Conservation (phyloP, 2,797 vertebrate genomes). For the Acestrorhynchus altus region DNA sequence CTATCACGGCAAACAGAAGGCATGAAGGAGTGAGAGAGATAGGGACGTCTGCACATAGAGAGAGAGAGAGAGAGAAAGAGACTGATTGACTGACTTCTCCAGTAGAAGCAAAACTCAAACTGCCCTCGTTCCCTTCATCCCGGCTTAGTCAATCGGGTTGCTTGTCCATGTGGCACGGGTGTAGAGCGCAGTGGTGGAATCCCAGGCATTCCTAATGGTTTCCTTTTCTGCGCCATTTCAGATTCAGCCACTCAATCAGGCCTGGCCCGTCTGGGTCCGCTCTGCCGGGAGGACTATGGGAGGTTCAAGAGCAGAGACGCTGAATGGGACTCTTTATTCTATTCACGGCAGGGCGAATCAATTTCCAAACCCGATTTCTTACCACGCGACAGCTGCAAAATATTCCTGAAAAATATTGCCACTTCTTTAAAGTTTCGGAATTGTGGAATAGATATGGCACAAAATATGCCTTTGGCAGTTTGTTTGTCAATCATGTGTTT, state of each 20-base stretch:
- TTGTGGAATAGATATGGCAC: constrained; percentile 6
- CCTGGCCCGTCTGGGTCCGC: constrained; percentile 30
- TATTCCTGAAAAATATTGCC: not conserved
- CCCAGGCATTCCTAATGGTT: constrained; percentile 46
- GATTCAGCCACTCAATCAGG: constrained; percentile 46
- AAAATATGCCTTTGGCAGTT: constrained; percentile 13
- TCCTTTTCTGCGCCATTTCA: constrained; percentile 57
- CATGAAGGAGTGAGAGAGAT: not conserved
- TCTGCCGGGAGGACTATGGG: constrained; percentile 11
- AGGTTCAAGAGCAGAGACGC: constrained; percentile 3
- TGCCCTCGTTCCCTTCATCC: constrained; percentile 13
- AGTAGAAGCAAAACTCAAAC: constrained; percentile 12
- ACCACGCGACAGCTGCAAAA: not conserved
- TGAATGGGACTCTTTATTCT: constrained; percentile 39
- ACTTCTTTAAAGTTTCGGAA: constrained; percentile 14
- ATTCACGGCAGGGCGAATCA: constrained; percentile 31
- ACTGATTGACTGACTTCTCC: not conserved
- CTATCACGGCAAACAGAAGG: not conserved
- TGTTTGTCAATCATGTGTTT: constrained; percentile 44
- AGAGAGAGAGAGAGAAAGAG: not conserved
- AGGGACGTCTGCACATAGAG: not conserved
- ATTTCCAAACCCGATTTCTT: constrained; percentile 38
- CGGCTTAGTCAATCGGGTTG: constrained; percentile 29
- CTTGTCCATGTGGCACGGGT: constrained; percentile 31
- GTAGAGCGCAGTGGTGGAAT: constrained; percentile 37